phyloP scores from a whole-genome alignment of 2,113 vertebrate species.

The Brachyistius frenatus region DNA sequence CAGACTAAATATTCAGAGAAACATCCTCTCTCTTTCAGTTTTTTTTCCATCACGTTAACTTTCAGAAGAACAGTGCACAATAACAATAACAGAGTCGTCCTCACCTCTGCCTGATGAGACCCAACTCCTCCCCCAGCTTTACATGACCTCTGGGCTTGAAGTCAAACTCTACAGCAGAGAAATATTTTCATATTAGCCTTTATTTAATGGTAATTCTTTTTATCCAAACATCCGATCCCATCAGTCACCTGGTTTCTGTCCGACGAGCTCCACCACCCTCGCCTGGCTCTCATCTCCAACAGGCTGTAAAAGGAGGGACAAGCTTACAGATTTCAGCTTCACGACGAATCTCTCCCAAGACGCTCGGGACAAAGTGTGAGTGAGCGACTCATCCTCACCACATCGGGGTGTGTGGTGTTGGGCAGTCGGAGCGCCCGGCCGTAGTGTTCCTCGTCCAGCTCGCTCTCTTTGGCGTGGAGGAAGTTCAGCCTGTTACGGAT shows the following conservation, averaged over 20 bases:
- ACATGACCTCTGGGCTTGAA: constrained; percentile 90
- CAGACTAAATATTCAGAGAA: too few species aligned
- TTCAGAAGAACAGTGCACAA: too few species aligned
- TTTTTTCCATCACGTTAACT: too few species aligned
- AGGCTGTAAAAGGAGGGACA: constrained; percentile 79
- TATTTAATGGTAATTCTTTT: neutral
- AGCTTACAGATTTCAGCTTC: neutral
- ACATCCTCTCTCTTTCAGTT: too few species aligned
- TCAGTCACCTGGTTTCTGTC: constrained; percentile 88
- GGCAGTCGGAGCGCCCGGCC: constrained; percentile 86
- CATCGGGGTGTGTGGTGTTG: constrained; percentile 90
- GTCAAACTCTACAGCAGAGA: constrained; percentile 85
- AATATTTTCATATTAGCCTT: too few species aligned
- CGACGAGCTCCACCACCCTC: constrained; percentile 86
- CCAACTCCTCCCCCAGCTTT: constrained; percentile 89
- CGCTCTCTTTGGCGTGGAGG: constrained; percentile 77
- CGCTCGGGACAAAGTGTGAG: neutral
- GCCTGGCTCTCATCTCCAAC: constrained; percentile 91
- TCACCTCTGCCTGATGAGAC: constrained; percentile 93
- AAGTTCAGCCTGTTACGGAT: constrained; percentile 82
- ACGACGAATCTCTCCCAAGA: neutral
- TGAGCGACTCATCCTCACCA: constrained; percentile 79
- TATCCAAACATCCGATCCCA: neutral
- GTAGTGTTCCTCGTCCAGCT: constrained; percentile 88
- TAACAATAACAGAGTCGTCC: neutral